Conservation (phyloP, 2,113 vertebrate genomes). For the Microcebus griseorufus region DNA sequence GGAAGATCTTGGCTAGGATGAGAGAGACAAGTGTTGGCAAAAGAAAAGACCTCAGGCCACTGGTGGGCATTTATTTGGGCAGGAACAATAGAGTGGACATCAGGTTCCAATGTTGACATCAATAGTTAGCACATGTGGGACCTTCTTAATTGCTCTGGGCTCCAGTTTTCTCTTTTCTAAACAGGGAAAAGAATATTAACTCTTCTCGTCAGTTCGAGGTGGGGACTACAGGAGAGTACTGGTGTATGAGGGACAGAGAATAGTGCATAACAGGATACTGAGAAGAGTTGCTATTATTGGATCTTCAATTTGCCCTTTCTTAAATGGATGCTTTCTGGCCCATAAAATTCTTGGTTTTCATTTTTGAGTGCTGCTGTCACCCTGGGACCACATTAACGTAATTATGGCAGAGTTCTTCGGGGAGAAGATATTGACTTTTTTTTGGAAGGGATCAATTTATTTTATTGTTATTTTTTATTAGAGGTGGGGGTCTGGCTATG, state of each 20-base stretch:
- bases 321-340: neutral
- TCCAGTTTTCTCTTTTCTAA: neutral
- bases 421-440: neutral
- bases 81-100: neutral
- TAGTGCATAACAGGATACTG: neutral
- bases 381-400: neutral
- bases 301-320: neutral
- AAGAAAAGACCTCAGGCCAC: neutral
- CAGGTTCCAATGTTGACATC: neutral
- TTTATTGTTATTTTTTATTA: no score
- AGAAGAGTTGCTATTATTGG: neutral
- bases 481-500: no score
- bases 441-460: neutral
- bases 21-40: neutral
- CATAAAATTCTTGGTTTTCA: conserved; percentile 7
- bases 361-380: conserved; percentile 21
- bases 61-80: neutral
- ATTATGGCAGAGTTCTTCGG: neutral
- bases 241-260: neutral
- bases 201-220: neutral
- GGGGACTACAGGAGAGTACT: neutral
- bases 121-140: neutral
- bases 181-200: neutral
- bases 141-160: neutral
- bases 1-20: neutral